These are phyloP conservation scores for Odontomyia ornata DNA, from an alignment of 2,888 invertebrate genomes.

Conservation along the genomic window DNA sequence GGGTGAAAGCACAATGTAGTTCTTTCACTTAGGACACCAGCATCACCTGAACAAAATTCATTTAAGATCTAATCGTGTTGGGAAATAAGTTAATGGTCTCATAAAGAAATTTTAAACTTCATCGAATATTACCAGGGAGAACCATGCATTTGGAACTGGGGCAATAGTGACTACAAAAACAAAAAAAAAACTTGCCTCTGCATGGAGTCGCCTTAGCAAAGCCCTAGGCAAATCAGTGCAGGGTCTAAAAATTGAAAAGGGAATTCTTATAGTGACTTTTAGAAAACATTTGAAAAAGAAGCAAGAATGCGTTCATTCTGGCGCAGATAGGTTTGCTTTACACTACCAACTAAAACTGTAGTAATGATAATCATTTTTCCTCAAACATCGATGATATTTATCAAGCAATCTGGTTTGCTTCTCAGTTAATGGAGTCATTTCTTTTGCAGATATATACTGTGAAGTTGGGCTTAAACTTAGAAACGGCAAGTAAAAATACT, in stretches of 20 bases:
- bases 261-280: constrained; percentile 3
- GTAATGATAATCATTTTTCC: too few species aligned
- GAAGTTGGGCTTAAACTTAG: too few species aligned
- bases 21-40: too few species aligned
- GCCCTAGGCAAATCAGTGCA: background rate
- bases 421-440: too few species aligned
- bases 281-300: background rate
- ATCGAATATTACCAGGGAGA: background rate
- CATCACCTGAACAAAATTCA: too few species aligned
- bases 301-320: background rate
- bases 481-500: too few species aligned
- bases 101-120: background rate
- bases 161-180: background rate
- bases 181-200: background rate
- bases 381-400: too few species aligned
- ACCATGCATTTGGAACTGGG: background rate
- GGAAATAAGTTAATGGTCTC: background rate
- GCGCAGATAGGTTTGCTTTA: background rate
- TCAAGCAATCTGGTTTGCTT: too few species aligned
- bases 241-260: background rate
- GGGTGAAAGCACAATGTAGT: too few species aligned
- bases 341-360: background rate
- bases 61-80: too few species aligned
- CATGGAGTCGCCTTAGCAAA: constrained; percentile 3
- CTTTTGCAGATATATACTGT: too few species aligned